phyloP scores from a whole-genome alignment of 2,888 invertebrate genomes.

The Tridacna crocea region DNA sequence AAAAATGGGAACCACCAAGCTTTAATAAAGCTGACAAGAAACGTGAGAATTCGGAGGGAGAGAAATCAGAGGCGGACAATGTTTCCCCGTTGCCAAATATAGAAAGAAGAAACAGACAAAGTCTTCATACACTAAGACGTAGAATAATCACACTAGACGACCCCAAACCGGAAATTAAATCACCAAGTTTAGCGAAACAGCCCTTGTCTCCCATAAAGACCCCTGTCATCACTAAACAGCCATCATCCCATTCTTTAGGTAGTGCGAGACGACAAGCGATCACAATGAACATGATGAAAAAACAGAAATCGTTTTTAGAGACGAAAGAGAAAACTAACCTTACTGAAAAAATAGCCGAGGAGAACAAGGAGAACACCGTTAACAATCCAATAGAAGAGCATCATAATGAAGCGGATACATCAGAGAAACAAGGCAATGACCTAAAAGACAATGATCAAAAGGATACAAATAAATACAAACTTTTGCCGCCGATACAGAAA shows the following conservation, averaged over 20 bases:
- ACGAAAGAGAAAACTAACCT: conserved; percentile 24
- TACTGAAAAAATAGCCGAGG: neutral
- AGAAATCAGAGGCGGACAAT: conserved; percentile 3
- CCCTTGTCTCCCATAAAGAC: conserved; percentile 40
- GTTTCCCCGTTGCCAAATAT: conserved; percentile 33
- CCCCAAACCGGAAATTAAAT: conserved; percentile 34
- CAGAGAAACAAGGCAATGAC: neutral
- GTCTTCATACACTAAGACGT: conserved; percentile 37
- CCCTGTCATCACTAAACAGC: conserved; percentile 31
- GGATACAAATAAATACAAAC: conserved; percentile 16
- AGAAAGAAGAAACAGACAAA: conserved; percentile 36
- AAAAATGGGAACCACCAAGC: conserved; percentile 39
- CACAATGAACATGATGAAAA: conserved; percentile 61
- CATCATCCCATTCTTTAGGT: conserved; percentile 16
- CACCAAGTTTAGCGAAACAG: neutral
- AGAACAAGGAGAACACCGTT: conserved; percentile 6
- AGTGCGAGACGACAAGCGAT: conserved; percentile 46
- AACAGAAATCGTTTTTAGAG: conserved; percentile 54
- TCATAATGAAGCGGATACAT: neutral
- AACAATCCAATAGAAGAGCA: conserved; percentile 2
- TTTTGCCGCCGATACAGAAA: conserved; percentile 12
- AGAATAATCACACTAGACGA: conserved; percentile 46
- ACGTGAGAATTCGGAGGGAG: conserved; percentile 16
- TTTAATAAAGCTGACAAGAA: conserved; percentile 16
- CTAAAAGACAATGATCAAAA: neutral